Evolutionary conservation across 2,797 vertebrate genomes (phyloP).

Genomic region (Leptoclinus maculatus): DNA sequence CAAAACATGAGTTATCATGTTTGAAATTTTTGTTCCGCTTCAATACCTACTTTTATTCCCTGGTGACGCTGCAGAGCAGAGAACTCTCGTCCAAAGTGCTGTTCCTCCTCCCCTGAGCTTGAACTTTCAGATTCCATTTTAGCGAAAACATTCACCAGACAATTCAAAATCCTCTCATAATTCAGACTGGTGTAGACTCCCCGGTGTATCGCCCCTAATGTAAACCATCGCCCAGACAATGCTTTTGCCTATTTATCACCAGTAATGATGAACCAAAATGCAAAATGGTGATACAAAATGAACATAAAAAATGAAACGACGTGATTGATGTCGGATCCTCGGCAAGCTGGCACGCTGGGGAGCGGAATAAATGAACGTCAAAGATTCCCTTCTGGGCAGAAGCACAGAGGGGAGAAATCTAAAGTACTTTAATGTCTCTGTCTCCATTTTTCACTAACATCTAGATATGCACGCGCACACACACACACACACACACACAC

Average conservation of each 20-base stretch:
- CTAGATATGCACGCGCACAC: conserved; percentile 26
- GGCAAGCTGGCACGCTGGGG: conserved; percentile 54
- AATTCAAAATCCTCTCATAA: conserved; percentile 48
- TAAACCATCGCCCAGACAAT: conserved; percentile 61
- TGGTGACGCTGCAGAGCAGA: conserved; percentile 27
- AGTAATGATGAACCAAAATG: conserved; percentile 66
- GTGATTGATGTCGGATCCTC: conserved; percentile 70
- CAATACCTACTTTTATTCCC: conserved; percentile 50
- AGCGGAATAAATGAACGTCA: conserved; percentile 66
- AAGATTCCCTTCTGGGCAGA: conserved; percentile 70
- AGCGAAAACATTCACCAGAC: conserved; percentile 48
- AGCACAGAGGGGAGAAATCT: conserved; percentile 65
- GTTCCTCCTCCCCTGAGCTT: conserved; percentile 45
- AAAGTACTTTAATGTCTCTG: conserved; percentile 68
- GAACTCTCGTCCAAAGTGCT: conserved; percentile 18
- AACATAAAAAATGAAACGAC: conserved; percentile 62
- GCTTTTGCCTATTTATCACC: conserved; percentile 67
- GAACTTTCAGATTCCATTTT: conserved; percentile 56
- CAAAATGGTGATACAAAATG: conserved; percentile 69
- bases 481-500: conserved; percentile 3
- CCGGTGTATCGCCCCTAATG: conserved; percentile 49
- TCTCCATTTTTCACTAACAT: conserved; percentile 64
- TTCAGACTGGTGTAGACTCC: conserved; percentile 38
- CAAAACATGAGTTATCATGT: conserved; percentile 51
- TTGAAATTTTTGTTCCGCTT: conserved; percentile 43